These are phyloP conservation scores for Caenorhabditis sp. DNA, from an alignment of 2,888 invertebrate species.

Conservation along the genomic window DNA sequence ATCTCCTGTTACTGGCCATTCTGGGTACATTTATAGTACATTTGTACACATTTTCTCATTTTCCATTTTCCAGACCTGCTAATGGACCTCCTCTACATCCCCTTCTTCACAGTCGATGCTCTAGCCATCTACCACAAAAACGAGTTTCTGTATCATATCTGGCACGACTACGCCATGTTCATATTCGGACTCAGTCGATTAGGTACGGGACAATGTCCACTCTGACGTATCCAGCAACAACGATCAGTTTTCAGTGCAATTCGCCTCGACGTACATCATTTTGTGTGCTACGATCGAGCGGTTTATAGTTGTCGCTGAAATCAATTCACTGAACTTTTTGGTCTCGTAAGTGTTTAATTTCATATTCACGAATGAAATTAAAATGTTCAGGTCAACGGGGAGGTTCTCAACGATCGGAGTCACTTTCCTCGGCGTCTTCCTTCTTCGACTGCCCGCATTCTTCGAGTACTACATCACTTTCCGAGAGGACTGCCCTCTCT, in stretches of 20 bases:
- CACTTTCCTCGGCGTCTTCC: constrained; percentile 61
- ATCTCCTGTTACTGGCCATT: constrained; percentile 72
- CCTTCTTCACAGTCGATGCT: constrained; percentile 79
- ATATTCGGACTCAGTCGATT: constrained; percentile 74
- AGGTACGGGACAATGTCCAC: constrained; percentile 65
- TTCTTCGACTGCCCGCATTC: constrained; percentile 74
- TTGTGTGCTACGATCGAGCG: constrained; percentile 78
- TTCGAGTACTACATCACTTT: constrained; percentile 77
- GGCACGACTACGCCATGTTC: constrained; percentile 78
- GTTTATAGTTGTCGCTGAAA: constrained; percentile 76
- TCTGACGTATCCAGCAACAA: background rate
- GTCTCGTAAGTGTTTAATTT: constrained; percentile 67
- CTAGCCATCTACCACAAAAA: constrained; percentile 75
- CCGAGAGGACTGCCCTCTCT: constrained; percentile 71
- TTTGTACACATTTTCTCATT: background rate
- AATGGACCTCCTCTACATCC: constrained; percentile 80
- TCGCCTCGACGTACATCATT: constrained; percentile 79
- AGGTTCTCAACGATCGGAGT: constrained; percentile 66
- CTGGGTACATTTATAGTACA: constrained; percentile 51
- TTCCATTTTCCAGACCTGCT: constrained; percentile 71
- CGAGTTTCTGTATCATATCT: constrained; percentile 74
- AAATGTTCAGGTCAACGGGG: constrained; percentile 67
- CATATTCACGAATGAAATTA: too few species aligned
- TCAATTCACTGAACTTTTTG: constrained; percentile 70
- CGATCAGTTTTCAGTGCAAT: constrained; percentile 75